These are phyloP conservation scores for Aradophagus sp. DNA, from an alignment of 1,140 invertebrate species.

Conservation along the genomic window DNA sequence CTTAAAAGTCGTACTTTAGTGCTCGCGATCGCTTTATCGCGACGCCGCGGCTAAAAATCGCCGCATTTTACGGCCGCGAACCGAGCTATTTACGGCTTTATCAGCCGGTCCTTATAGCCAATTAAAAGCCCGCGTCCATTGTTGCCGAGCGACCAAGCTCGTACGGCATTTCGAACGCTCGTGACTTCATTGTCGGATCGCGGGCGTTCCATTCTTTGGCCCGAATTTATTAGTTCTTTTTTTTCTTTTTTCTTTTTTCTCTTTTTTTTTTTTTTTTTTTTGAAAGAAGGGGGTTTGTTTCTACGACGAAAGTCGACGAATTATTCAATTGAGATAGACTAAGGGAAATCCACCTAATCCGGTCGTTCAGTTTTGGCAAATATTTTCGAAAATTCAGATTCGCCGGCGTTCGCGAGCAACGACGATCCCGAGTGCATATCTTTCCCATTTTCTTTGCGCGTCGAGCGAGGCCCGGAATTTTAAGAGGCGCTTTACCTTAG, in stretches of 20 bases:
- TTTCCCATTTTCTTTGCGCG: slow-evolving; percentile 7
- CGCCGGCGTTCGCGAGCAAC: neutral
- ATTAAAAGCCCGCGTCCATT: slow-evolving; percentile 19
- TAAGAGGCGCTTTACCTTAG: slow-evolving; percentile 26
- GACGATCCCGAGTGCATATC: slow-evolving; percentile 28
- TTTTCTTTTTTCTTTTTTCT: too few species aligned
- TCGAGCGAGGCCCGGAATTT: slow-evolving; percentile 19
- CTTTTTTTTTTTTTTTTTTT: too few species aligned
- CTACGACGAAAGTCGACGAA: too few species aligned
- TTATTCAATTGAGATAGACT: too few species aligned
- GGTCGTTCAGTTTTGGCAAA: slow-evolving; percentile 10
- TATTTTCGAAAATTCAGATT: slow-evolving; percentile 22
- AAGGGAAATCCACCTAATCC: neutral
- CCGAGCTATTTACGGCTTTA: slow-evolving; percentile 17
- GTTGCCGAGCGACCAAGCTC: slow-evolving; percentile 6
- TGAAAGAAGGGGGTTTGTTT: too few species aligned
- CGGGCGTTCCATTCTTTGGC: too few species aligned
- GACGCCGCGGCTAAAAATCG: slow-evolving; percentile 18
- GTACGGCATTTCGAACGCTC: slow-evolving; percentile 2
- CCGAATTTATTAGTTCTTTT: too few species aligned
- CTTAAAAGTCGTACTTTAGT: slow-evolving; percentile 29
- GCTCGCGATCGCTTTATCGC: slow-evolving; percentile 17
- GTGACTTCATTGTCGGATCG: slow-evolving; percentile 1
- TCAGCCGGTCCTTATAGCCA: slow-evolving; percentile 17
- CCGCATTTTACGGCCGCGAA: slow-evolving; percentile 3